phyloP scores from a whole-genome alignment of 2,797 vertebrate genomes.

The Pantherophis alleghaniensis region DNA sequence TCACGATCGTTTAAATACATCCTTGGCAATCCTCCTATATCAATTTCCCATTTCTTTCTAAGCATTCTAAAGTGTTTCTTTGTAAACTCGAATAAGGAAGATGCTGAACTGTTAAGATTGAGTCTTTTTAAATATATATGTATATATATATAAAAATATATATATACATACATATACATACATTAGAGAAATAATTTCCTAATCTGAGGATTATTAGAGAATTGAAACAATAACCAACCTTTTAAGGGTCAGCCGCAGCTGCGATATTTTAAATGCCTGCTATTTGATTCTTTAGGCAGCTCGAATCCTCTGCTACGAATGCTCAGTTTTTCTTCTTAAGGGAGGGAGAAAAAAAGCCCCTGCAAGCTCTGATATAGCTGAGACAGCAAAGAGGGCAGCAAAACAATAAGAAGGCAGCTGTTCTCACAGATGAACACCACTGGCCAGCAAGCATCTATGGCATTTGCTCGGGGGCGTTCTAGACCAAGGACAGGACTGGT shows the following conservation, averaged over 20 bases:
- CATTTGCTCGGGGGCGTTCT: slow-evolving; percentile 46
- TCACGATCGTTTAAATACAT: background rate
- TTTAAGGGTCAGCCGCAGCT: slow-evolving; percentile 44
- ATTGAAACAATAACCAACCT: slow-evolving; percentile 62
- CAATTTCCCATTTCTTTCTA: slow-evolving; percentile 48
- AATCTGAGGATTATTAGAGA: slow-evolving; percentile 71
- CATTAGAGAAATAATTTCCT: slow-evolving; percentile 27
- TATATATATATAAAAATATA: too few species aligned
- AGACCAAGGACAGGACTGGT: slow-evolving; percentile 70
- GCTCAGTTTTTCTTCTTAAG: slow-evolving; percentile 54
- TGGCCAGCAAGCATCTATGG: slow-evolving; percentile 52
- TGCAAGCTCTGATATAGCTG: slow-evolving; percentile 68
- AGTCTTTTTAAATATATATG: background rate
- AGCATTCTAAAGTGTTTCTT: slow-evolving; percentile 45
- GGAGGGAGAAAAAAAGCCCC: background rate
- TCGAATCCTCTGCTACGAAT: slow-evolving; percentile 19
- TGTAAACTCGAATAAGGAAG: background rate
- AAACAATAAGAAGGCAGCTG: slow-evolving; percentile 71
- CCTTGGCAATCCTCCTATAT: slow-evolving; percentile 49
- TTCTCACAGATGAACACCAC: slow-evolving; percentile 51
- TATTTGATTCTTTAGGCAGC: slow-evolving; percentile 36
- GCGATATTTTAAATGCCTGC: slow-evolving; percentile 52
- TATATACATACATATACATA: background rate
- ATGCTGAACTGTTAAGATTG: slow-evolving; percentile 21
- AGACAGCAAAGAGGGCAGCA: slow-evolving; percentile 70